Percentiles rank a stretch among this genome's conserved stretches.
Evolutionary conservation across 2,888 invertebrate species (phyloP).

Genomic region (Ariolimax columbianus): DNA sequence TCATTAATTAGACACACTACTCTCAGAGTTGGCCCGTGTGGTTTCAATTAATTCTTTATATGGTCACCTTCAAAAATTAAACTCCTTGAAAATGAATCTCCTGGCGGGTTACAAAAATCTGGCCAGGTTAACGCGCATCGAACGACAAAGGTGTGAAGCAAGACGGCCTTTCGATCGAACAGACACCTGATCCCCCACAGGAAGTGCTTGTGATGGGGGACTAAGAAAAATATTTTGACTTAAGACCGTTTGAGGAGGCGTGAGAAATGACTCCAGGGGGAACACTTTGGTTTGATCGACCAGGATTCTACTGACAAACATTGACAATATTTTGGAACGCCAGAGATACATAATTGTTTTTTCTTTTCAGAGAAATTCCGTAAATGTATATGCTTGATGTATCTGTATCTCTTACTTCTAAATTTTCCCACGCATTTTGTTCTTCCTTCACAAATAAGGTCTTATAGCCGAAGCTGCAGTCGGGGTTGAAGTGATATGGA

Average conservation of each 20-base stretch:
- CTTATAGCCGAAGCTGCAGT: too few species aligned
- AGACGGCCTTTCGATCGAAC: background rate
- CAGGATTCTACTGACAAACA: background rate
- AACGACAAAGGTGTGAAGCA: background rate
- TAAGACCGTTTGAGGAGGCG: conserved; percentile 2
- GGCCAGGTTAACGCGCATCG: background rate
- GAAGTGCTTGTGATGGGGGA: conserved; percentile 17
- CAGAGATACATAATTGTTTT: background rate
- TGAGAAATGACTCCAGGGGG: background rate
- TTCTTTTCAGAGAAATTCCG: background rate
- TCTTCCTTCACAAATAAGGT: too few species aligned
- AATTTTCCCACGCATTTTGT: too few species aligned
- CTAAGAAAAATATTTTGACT: conserved; percentile 7
- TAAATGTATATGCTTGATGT: too few species aligned
- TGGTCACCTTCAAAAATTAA: background rate
- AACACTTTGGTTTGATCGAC: background rate
- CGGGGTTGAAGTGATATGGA: too few species aligned
- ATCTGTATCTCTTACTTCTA: too few species aligned
- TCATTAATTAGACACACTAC: background rate
- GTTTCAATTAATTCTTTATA: background rate
- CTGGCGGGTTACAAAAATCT: background rate
- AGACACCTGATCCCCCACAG: conserved; percentile 27
- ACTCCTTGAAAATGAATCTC: background rate
- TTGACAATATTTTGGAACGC: background rate
- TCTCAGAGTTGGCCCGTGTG: too few species aligned